These are phyloP conservation scores for Entomyzon cyanotis DNA, from an alignment of 2,113 vertebrate species.

Conservation along the genomic window DNA sequence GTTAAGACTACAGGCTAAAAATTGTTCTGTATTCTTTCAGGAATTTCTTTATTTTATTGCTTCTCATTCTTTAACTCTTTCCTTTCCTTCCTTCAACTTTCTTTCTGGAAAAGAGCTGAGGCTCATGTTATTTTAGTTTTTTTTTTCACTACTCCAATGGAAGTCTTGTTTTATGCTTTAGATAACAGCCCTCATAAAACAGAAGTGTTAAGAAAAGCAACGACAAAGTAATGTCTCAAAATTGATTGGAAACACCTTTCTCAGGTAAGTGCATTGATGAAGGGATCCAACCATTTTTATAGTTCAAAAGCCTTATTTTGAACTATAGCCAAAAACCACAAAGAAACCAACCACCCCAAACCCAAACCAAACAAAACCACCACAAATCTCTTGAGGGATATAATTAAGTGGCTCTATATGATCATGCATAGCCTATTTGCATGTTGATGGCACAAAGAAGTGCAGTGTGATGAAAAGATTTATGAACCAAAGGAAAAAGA, in stretches of 20 bases:
- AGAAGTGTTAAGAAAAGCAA: neutral
- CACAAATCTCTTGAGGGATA: neutral
- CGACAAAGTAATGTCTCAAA: neutral
- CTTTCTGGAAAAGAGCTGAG: neutral
- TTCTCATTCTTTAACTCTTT: neutral
- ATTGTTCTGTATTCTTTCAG: neutral
- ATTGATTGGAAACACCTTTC: neutral
- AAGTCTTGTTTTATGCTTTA: neutral
- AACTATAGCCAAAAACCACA: no score
- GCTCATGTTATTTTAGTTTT: neutral
- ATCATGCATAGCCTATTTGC: conserved; percentile 21
- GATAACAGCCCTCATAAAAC: neutral
- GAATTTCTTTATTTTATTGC: neutral
- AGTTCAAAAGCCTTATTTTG: neutral
- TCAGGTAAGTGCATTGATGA: neutral
- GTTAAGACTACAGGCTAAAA: neutral
- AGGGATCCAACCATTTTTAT: neutral
- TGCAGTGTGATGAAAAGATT: conserved; percentile 53
- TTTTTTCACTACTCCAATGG: neutral
- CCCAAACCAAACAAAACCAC: neutral
- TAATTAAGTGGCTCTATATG: neutral
- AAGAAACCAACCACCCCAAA: neutral
- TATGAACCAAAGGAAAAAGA: conserved; percentile 37
- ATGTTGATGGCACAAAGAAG: conserved; percentile 37
- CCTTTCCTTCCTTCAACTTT: neutral